Evolutionary conservation across 2,888 invertebrate genomes (phyloP).

Genomic region (Ephialtes manifestator): DNA sequence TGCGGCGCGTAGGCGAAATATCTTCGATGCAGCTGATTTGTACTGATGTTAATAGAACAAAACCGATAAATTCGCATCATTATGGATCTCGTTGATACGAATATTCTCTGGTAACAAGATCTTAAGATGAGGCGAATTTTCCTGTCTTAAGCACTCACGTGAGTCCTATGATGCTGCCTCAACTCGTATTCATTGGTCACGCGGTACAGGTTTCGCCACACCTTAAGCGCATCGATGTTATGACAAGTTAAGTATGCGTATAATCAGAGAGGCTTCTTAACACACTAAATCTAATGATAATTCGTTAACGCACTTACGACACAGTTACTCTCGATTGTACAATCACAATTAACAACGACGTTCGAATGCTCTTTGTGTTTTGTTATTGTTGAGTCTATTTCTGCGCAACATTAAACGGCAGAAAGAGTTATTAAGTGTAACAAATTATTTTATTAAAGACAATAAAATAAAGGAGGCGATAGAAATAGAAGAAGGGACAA

Average conservation of each 20-base stretch:
- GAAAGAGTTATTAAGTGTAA: background rate
- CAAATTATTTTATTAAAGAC: background rate
- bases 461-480: background rate
- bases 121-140: background rate
- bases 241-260: conserved; percentile 30
- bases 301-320: conserved; percentile 23
- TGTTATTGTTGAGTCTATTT: background rate
- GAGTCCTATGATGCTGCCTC: too few relatives aligned
- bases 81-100: background rate
- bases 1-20: background rate
- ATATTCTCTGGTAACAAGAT: background rate
- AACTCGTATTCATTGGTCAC: too few relatives aligned
- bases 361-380: conserved; percentile 2
- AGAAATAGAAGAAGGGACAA: background rate
- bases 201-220: too few relatives aligned
- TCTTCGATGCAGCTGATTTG: background rate
- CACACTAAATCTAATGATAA: conserved; percentile 10
- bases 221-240: background rate
- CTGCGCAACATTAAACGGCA: conserved; percentile 14
- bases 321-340: conserved; percentile 7
- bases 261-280: background rate
- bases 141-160: too few relatives aligned
- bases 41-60: background rate
- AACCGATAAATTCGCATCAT: background rate
- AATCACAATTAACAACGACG: conserved; percentile 34